Evolutionary conservation across 92 coral and sea anemone genomes (phyloP).

Genomic region (Scolanthus callimorphus): DNA sequence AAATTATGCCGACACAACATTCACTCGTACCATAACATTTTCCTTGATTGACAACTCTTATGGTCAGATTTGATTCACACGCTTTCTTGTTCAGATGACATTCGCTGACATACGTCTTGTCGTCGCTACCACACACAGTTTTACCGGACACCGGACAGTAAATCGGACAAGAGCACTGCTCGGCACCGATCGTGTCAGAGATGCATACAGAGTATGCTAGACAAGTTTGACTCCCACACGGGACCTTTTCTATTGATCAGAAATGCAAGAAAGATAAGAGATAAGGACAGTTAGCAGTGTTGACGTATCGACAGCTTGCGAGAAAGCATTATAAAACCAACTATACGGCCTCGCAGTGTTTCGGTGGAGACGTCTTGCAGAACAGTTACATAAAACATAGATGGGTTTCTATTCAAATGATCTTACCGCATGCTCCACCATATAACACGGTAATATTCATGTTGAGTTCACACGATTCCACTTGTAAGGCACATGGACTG

Average conservation of each 20-base stretch:
- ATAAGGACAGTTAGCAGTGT: background rate
- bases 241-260: constrained; percentile 14
- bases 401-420: background rate
- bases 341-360: background rate
- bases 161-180: constrained; percentile 33
- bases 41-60: constrained; percentile 39
- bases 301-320: background rate
- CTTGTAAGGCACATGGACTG: constrained; percentile 74
- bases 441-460: constrained; percentile 39
- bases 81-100: constrained; percentile 69
- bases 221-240: constrained; percentile 56
- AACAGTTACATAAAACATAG: too few relatives aligned
- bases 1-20: too few relatives aligned
- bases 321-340: constrained; percentile 1
- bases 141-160: constrained; percentile 44
- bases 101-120: constrained; percentile 59
- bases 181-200: constrained; percentile 37
- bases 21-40: constrained; percentile 63
- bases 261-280: background rate
- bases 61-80: constrained; percentile 41
- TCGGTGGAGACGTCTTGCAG: constrained; percentile 13
- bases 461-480: constrained; percentile 66
- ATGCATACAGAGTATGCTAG: constrained; percentile 58
- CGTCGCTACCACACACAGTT: constrained; percentile 60
- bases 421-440: constrained; percentile 82